Conservation (phyloP, 2,113 vertebrate species). For the Excalfactoria chinensis region DNA sequence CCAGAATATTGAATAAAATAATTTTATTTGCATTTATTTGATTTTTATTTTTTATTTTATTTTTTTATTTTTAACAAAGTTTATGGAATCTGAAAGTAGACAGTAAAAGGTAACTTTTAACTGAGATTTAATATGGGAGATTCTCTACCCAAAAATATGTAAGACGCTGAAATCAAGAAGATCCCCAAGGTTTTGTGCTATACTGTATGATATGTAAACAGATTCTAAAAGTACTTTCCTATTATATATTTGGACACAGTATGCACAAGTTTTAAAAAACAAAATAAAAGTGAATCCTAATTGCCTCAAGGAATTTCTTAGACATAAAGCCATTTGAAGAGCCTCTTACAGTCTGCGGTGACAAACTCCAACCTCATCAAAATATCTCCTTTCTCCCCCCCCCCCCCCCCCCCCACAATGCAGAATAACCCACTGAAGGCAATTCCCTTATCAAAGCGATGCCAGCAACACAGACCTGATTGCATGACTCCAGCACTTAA, state of each 20-base stretch:
- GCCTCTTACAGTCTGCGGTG: constrained; percentile 52
- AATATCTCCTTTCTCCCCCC: constrained; percentile 49
- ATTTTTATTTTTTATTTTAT: background rate
- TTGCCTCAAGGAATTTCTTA: constrained; percentile 71
- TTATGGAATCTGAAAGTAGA: constrained; percentile 62
- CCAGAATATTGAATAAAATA: constrained; percentile 72
- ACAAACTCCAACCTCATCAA: constrained; percentile 49
- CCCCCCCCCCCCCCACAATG: constrained; percentile 30
- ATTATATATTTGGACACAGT: constrained; percentile 69
- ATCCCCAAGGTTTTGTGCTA: constrained; percentile 61
- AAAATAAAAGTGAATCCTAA: constrained; percentile 60
- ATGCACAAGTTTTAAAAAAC: constrained; percentile 69
- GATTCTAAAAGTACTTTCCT: constrained; percentile 66
- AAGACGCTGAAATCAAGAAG: constrained; percentile 57
- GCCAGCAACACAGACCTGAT: constrained; percentile 75
- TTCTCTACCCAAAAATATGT: constrained; percentile 53
- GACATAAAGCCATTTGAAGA: constrained; percentile 77
- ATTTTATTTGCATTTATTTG: constrained; percentile 55
- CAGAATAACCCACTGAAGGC: constrained; percentile 70
- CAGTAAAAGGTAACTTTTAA: constrained; percentile 59
- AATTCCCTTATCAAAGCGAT: constrained; percentile 57
- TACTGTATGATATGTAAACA: constrained; percentile 74
- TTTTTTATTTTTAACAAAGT: constrained; percentile 60
- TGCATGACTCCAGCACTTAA: constrained; percentile 76
- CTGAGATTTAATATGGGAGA: constrained; percentile 62